Base-by-base conservation (phyloP, 2,888 invertebrate genomes). In the Eretmocerus hayati region DNA sequence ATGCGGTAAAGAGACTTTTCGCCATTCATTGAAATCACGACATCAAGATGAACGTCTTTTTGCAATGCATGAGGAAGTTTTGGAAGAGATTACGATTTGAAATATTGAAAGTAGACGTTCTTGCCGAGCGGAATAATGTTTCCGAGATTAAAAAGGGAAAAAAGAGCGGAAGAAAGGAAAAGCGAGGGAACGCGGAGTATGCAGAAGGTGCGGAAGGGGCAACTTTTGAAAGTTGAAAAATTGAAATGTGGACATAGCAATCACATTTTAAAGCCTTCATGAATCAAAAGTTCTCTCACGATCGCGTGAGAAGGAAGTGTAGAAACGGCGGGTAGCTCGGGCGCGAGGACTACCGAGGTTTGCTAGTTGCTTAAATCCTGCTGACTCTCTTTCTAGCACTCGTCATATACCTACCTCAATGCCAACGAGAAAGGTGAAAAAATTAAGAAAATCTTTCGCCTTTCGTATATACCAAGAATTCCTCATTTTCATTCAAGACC, bases 401-500 rank as follows among this genome's bases (percentile, higher is more conserved):
- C 26, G 26, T 26, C 26, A 26, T 26, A 26, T 26, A 26, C n/a
- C n/a, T 18, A 44, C 44, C 45, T 41, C 42, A 42, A 48, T 36
- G 43, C 44, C n/a, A 48, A 32, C 40, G 47, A 50, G 46, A 26
- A 20, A 37, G 26, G 6, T 21, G 26, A 36, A n/a, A 42, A 52
- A 46, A 52, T 44, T 42, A 41, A 31, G 20, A 41, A 41, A 41
- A 31, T 19, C 31, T 26, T 26, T 41, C 35, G 21, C 5, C 39
- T 4, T 23, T 11, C 26, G 26, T 9, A 11, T 26, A 11, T 11
- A 11, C 26, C 36, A 36, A 52, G 51, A 54, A 51, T 53, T 50
- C 43, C 35, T 56, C 50, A 47, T 48, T 52, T 48, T 54, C 39
- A 46, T 52, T 54, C 49, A 48, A 35, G 21, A 30, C 36, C 48